Percentiles rank a stretch among this genome's conserved stretches.
phyloP scores from a whole-genome alignment of 2,113 vertebrate species.

The Aphelocoma coerulescens region DNA sequence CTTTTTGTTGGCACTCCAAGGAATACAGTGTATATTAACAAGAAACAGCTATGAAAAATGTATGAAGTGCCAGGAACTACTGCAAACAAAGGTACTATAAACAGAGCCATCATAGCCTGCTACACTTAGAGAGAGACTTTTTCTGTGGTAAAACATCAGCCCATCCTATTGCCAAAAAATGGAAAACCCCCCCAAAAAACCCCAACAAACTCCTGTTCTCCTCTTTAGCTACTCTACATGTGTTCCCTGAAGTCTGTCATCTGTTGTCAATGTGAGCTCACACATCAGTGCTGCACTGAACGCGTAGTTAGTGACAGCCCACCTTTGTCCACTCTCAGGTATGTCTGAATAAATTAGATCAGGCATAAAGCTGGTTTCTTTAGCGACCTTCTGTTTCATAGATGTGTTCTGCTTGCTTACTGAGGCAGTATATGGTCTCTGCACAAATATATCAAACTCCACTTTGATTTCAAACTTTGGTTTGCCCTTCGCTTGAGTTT shows the following conservation, averaged over 20 bases:
- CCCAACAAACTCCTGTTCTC: background rate
- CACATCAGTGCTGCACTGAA: background rate
- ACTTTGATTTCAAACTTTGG: background rate
- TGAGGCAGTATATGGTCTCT: background rate
- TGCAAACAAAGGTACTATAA: constrained; percentile 22
- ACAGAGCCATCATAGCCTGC: constrained; percentile 8
- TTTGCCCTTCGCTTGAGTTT: background rate
- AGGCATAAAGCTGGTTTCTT: background rate
- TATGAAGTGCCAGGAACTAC: constrained; percentile 49
- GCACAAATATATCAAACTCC: background rate
- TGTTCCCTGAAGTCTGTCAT: background rate
- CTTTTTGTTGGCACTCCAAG: constrained; percentile 24
- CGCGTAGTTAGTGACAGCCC: background rate
- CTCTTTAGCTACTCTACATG: background rate
- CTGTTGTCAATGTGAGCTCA: background rate
- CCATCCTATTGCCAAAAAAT: background rate
- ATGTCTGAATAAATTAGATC: background rate
- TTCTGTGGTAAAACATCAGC: background rate
- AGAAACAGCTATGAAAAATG: constrained; percentile 64
- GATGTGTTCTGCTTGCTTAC: background rate
- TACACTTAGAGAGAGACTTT: background rate
- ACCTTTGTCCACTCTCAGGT: background rate
- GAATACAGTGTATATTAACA: constrained; percentile 39
- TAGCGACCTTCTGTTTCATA: background rate
- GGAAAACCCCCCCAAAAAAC: no score